Base-by-base conservation (phyloP, 1,140 invertebrate species). In the Hyles euphorbiae region DNA sequence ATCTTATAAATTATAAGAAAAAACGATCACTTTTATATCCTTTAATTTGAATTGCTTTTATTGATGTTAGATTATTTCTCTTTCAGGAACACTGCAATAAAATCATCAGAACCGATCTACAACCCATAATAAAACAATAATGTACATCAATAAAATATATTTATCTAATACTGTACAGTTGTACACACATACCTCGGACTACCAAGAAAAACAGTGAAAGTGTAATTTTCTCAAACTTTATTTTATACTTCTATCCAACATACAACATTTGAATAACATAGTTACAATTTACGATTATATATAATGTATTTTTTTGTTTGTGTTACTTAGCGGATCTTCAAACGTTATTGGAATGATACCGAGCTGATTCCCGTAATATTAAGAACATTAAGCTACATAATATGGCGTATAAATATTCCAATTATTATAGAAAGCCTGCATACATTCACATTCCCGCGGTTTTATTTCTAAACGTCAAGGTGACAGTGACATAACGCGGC, bases 181-280 rank as follows among this genome's bases (percentile, higher is more conserved):
- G 46, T 48, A 48, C 12, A 50, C 48, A 34, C 56, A 67, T 63
- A 74, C 70, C 67, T 70, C 70, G 67, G 12, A 56, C 44, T n/a
- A 56, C 10, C 36, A 76, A 81, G 74, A 77, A 78, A 81, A 83
- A 83, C 68, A 74, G 76, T 73, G 59, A 65, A 77, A 80, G 22
- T 22, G 22, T 71, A 56, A 58, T 72, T 75, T 65, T 79, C 43
- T 77, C 72, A 80, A 84, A 78, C 70, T 73, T 77, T 80, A 82
- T 83, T 56, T 56, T 81, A 83, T 83, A 83, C 53, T 85, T 83
- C 80, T 84, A 87, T 82, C 76, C 74, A 86, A 86, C 80, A 85
- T 80, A 83, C 79, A 83, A 82, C 83, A 85, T 82, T 40, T 77
- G 81, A 84, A 79, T 83, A 84, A 87, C 75, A 84, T 83, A 40